phyloP scores from a whole-genome alignment of 2,797 vertebrate genomes.

The Malurus splendens region DNA sequence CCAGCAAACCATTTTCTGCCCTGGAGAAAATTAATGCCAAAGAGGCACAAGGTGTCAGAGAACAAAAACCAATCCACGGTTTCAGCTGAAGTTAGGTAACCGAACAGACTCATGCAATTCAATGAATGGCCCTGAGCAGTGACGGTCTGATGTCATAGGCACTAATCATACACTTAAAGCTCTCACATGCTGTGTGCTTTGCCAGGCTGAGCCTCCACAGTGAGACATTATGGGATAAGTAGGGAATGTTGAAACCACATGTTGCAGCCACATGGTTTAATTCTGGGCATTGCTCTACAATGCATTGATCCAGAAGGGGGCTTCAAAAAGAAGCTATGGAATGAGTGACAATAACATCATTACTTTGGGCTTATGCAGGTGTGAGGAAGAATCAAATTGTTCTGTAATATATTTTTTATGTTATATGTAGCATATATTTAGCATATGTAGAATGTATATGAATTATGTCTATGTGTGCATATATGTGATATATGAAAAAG shows the following conservation, averaged over 20 bases:
- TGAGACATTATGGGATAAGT: constrained; percentile 5
- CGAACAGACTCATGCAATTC: not conserved
- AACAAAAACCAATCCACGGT: constrained; percentile 18
- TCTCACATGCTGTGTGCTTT: not conserved
- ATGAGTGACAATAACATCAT: not conserved
- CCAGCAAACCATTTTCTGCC: not conserved
- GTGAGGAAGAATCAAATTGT: not conserved
- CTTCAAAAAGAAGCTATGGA: constrained; percentile 5
- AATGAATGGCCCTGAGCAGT: not conserved
- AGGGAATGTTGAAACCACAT: constrained; percentile 7
- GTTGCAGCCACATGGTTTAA: not conserved
- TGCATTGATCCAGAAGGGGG: not conserved
- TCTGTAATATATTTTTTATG: not conserved
- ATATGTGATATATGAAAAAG: not conserved
- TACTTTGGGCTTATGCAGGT: not conserved
- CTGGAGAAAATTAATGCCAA: constrained; percentile 31
- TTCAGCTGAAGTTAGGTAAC: constrained; percentile 3
- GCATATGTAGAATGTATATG: not conserved
- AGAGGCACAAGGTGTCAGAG: constrained; percentile 11
- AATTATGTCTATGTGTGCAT: not conserved
- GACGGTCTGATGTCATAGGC: constrained; percentile 14
- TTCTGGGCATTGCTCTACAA: not conserved
- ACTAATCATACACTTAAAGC: not conserved
- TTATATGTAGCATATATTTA: not conserved
- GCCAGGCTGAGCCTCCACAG: not conserved